Base-by-base conservation (phyloP, 2,888 invertebrate genomes). In the Zaprionus obscuricornis region DNA sequence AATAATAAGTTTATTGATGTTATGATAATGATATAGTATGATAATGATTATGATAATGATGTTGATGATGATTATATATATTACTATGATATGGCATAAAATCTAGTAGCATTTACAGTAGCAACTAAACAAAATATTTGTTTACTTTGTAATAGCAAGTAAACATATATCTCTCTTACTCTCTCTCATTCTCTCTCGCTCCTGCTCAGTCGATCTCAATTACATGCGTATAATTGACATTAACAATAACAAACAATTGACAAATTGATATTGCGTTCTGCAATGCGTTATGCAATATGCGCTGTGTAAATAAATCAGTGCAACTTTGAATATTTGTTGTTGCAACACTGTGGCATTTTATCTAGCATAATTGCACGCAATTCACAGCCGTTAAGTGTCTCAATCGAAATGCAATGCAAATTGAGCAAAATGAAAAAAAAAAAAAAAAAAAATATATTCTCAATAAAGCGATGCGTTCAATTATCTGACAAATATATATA, bases 321-420 rank as follows among this genome's bases (percentile, higher is more conserved):
- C 74, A 77, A 57, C 33, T 22, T 6, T 43, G 43, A 31, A 26
- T 43, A 33, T 50, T 29, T 6, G 7, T 40, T 37, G 26, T 47
- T 47, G 55, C 29, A 29, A n/a, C 7, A 3, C 29, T 29, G 5
- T 29, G 5, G 4, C 29, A 29, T 22, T 29, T 59, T 52, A 47
- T 64, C 81, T 62, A 76, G 74, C 77, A 50, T 54, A 62, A 70
- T 75, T 66, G 75, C 75, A 78, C 70, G 82, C 77, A 78, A 74
- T 77, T 62, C 39, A 33, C n/a, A n/a, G n/a, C n/a, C 68, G 18
- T 55, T 60, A 51, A 71, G 42, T 76, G 57, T 76, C 72, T 76
- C 81, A 77, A 71, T 70, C 55, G 51, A 17, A 52, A 29, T 57
- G 39, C 50, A 45, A 17, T 40, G 49, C 52, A 10, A 51, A 70